A percentile compares a stretch with the other conserved stretches of the same genome.
These are phyloP conservation scores for Siphlonurus alternatus DNA, from an alignment of 2,888 invertebrate genomes.

Conservation along the genomic window DNA sequence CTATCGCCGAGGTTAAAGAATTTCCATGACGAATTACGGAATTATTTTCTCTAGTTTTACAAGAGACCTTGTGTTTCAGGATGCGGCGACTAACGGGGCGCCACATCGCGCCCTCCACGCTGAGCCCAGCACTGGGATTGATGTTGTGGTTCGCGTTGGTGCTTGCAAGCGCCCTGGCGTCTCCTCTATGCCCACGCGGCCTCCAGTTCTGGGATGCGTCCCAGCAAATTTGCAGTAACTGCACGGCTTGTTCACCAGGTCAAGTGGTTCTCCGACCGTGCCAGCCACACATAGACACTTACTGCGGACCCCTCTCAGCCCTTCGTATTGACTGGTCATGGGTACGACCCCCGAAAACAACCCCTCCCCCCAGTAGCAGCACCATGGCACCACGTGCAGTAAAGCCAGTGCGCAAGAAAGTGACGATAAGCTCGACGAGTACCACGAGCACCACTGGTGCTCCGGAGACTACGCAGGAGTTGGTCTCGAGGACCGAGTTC, in stretches of 20 bases:
- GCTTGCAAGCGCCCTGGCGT: conserved; percentile 2
- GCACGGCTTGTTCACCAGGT: conserved; percentile 29
- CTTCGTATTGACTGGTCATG: conserved; percentile 45
- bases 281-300: conserved; percentile 54
- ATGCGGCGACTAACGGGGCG: no score
- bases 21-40: no score
- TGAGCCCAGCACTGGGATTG: not conserved
- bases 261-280: conserved; percentile 51
- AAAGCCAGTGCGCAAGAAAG: conserved; percentile 6
- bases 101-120: no score
- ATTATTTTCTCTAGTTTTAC: no score
- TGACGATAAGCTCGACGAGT: conserved; percentile 1
- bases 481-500: not conserved
- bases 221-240: conserved; percentile 46
- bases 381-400: conserved; percentile 13
- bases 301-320: conserved; percentile 51
- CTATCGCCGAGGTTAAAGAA: no score
- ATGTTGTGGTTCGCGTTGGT: not conserved
- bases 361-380: conserved; percentile 26
- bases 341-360: conserved; percentile 8
- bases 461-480: not conserved
- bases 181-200: conserved; percentile 25
- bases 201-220: conserved; percentile 53
- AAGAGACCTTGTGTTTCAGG: no score
- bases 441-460: not conserved